Evolutionary conservation across 2,113 vertebrate genomes (phyloP), one percentile per base, ranked within the genome.

Genomic region (Dipodomys spectabilis): DNA sequence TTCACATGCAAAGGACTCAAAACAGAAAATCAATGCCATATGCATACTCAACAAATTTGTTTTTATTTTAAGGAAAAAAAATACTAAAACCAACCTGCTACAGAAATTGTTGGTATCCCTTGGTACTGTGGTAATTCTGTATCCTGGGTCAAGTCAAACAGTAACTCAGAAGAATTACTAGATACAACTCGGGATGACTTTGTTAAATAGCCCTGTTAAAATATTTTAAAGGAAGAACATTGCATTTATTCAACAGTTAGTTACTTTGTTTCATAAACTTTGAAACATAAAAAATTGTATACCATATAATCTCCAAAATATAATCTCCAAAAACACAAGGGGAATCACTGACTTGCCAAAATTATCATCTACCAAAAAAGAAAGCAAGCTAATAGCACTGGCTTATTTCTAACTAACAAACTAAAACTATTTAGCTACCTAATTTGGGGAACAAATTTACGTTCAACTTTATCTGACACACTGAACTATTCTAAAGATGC

Each of bases 181-280:
- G 98, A 95, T 74, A 97, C 86, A 97, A 98, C 97, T 97, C 98
- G 98, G 91, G 98, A 97, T 95, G 98, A 98, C 32, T 98, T 98
- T 88, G 98, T 98, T 96, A 99, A 97, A 96, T 98, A 99, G 95
- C 98, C 99, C 99, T 99, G 97, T 72, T 90, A 98, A 97, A 94
- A 96, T 95, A 97, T 97, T 98, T 96, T 92, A 97, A 97, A 96
- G 94, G 49, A 89, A 97, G 84, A 92, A 83, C 96, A 97, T 97
- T 95, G 94, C 20, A 83, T 75, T 92, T 96, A 96, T n/a, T 96
- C 32, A 79, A 90, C 18, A 78, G 39, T 82, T 72, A 85, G 87
- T 97, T 88, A 97, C 74, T 87, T 97, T 91, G 89, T 79, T 96
- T 93, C 35, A 91, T 81, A 79, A 86, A 88, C 18, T 94, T 85